Percentiles rank a stretch among this genome's conserved stretches.
phyloP scores from a whole-genome alignment of 2,888 invertebrate genomes.

The Tetrapedia diversipes region DNA sequence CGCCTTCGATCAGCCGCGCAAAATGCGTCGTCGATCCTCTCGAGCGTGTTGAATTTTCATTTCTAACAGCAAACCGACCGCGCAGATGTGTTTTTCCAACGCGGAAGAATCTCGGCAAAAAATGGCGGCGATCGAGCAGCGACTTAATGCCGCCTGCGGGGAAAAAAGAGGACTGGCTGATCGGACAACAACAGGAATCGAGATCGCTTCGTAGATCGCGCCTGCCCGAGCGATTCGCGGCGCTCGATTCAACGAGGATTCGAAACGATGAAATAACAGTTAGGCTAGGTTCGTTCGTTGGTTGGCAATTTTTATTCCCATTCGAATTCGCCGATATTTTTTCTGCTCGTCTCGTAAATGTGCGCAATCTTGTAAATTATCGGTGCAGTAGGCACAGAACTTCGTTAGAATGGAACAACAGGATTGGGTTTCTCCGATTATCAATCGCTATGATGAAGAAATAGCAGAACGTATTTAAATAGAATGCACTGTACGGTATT shows the following conservation, averaged over 20 bases:
- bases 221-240: not conserved
- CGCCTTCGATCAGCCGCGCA: not conserved
- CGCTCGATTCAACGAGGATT: conserved; percentile 1
- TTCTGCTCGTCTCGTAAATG: too few relatives aligned
- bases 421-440: too few relatives aligned
- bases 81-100: conserved; percentile 33
- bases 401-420: too few relatives aligned
- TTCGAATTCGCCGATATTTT: too few relatives aligned
- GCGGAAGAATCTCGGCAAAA: conserved; percentile 23
- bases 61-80: conserved; percentile 7
- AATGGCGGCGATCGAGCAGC: conserved; percentile 4
- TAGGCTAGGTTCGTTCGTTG: too few relatives aligned
- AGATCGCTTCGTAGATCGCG: not conserved
- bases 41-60: conserved; percentile 28
- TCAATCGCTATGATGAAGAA: too few relatives aligned
- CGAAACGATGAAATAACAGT: not conserved
- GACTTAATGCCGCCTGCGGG: not conserved
- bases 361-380: too few relatives aligned
- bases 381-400: too few relatives aligned
- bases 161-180: conserved; percentile 15
- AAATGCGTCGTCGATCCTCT: not conserved
- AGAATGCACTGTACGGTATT: not conserved
- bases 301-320: too few relatives aligned
- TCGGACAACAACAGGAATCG: conserved; percentile 12
- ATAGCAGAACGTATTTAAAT: too few relatives aligned